Percentiles rank a stretch among this genome's conserved stretches.
Evolutionary conservation across 2,797 vertebrate genomes (phyloP).

Genomic region (Carcharodon carcharias): DNA sequence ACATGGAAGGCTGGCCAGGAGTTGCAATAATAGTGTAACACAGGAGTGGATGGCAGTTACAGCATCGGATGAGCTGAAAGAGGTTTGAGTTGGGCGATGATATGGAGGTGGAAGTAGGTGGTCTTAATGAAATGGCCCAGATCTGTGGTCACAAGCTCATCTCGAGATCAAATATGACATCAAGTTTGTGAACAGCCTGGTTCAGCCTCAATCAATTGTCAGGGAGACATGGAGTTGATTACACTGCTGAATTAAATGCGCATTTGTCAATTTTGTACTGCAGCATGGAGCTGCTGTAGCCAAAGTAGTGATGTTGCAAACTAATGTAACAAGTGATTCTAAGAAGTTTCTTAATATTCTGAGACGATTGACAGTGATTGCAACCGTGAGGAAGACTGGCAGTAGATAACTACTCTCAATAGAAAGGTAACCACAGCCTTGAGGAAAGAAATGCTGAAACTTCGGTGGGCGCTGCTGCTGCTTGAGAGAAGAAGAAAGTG

Average conservation of each 20-base stretch:
- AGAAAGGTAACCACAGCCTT: neutral
- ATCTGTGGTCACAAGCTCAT: too few relatives aligned
- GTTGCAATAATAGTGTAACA: too few relatives aligned
- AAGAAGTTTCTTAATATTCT: neutral
- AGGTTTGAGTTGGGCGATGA: too few relatives aligned
- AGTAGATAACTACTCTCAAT: neutral
- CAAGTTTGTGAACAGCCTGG: too few relatives aligned
- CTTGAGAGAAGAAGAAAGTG: neutral
- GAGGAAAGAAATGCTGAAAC: neutral
- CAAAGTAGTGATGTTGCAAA: neutral
- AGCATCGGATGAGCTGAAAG: too few relatives aligned
- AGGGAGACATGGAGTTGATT: neutral
- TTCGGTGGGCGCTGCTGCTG: neutral
- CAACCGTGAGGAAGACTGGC: neutral
- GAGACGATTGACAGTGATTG: neutral
- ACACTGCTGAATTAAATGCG: neutral
- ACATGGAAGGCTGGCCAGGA: too few relatives aligned
- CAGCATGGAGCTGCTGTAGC: neutral
- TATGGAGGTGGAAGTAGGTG: too few relatives aligned
- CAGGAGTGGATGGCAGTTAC: too few relatives aligned
- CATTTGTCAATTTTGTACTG: neutral
- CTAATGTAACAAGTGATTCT: neutral
- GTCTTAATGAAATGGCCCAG: too few relatives aligned
- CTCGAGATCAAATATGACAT: too few relatives aligned
- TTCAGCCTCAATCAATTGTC: too few relatives aligned